A percentile compares a stretch with the other conserved stretches of the same genome.
phyloP scores from a whole-genome alignment of 2,888 invertebrate genomes.

The Apeira syringaria region DNA sequence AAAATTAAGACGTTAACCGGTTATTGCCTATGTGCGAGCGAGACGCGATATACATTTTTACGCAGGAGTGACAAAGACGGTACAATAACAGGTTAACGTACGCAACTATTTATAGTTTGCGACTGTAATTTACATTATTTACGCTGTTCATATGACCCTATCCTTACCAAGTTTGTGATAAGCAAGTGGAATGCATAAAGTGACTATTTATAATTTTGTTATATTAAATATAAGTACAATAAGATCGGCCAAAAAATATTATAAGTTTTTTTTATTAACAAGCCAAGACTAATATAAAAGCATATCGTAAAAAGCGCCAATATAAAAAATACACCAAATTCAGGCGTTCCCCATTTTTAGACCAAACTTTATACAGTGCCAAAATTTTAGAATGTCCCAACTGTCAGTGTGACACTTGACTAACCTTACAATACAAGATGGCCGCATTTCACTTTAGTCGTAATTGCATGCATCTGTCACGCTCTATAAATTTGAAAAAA shows the following conservation, averaged over 20 bases:
- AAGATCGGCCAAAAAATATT: background rate
- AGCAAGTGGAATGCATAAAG: constrained; percentile 5
- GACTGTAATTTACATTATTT: too few relatives aligned
- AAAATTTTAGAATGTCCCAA: constrained; percentile 33
- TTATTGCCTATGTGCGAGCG: too few relatives aligned
- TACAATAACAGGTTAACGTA: too few relatives aligned
- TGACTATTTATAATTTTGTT: too few relatives aligned
- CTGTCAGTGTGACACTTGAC: constrained; percentile 61
- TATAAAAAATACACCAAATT: constrained; percentile 32
- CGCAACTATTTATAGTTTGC: too few relatives aligned
- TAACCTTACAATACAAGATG: constrained; percentile 75
- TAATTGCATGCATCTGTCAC: constrained; percentile 78
- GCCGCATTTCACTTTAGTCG: constrained; percentile 67
- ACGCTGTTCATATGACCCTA: background rate
- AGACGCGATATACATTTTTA: too few relatives aligned
- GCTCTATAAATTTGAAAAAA: constrained; percentile 69
- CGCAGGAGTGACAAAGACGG: too few relatives aligned
- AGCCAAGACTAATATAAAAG: constrained; percentile 2
- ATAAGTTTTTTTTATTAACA: constrained; percentile 1
- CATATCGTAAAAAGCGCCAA: constrained; percentile 30
- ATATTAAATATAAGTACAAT: background rate
- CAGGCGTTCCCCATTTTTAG: constrained; percentile 25
- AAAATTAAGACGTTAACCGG: too few relatives aligned
- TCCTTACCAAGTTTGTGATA: background rate
- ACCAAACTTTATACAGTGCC: constrained; percentile 31